Evolutionary conservation across 1,140 invertebrate genomes (phyloP).

Genomic region (Drosophila kohkoa): DNA sequence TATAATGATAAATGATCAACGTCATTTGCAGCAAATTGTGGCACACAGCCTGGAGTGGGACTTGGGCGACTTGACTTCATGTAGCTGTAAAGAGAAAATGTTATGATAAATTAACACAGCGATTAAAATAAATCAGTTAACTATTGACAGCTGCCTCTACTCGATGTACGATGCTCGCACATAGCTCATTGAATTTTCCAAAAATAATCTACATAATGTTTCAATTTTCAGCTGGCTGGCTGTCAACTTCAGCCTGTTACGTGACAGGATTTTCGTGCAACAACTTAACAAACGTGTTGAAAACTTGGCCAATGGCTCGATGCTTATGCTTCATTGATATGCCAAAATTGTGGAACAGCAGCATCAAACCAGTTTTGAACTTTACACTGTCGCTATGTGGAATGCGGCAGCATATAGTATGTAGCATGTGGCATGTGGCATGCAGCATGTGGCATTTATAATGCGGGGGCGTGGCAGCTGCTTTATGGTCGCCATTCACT

Average conservation of each 20-base stretch:
- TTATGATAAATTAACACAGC: conserved; percentile 35
- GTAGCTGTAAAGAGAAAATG: background rate
- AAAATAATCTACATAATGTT: conserved; percentile 54
- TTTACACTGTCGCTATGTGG: background rate
- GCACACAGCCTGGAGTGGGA: background rate
- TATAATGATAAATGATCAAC: conserved; percentile 38
- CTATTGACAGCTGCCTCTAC: background rate
- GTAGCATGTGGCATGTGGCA: background rate
- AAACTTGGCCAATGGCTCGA: conserved; percentile 57
- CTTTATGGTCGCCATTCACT: background rate
- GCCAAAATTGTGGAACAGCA: conserved; percentile 39
- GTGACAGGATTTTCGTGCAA: conserved; percentile 38
- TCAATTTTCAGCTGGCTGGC: conserved; percentile 53
- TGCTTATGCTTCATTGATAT: conserved; percentile 55
- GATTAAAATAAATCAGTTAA: conserved; percentile 28
- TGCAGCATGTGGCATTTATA: background rate
- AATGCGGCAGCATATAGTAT: background rate
- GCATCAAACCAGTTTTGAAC: background rate
- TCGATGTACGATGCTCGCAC: background rate
- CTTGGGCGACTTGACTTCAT: background rate
- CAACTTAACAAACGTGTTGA: conserved; percentile 60
- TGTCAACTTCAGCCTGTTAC: conserved; percentile 44
- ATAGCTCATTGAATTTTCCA: conserved; percentile 51
- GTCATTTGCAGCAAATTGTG: conserved; percentile 29
- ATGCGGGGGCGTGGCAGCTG: background rate